Base-by-base conservation (phyloP, 1,140 invertebrate species). In the Paralvinella palmiformis region DNA sequence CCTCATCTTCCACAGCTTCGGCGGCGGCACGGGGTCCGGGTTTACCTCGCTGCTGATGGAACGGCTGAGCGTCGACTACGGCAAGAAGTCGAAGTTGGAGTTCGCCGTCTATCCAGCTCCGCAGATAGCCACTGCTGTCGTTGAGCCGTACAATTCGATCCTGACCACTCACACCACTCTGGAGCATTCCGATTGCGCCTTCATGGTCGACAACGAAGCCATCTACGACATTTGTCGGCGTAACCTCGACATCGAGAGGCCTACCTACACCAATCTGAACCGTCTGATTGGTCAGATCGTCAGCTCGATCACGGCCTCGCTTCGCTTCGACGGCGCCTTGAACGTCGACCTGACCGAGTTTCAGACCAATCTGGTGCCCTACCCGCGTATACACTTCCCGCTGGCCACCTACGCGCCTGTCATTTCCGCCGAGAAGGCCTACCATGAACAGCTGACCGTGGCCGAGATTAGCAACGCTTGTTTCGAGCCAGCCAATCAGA, bases 41-140 rank as follows among this genome's bases (percentile, higher is more conserved):
- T 94, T 94, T 80, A 91, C 90, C 1, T 92, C 91, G 0, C 81
- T 94, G 48, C 82, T 94, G 48, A 94, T 94, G 91, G 91, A 94
- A 81, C 84, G 90, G 64, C 84, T 94, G 13, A 90, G 88, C 32
- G 90, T 92, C 2, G 91, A 94, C 70, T 94, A 91, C 76, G 90
- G 91, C 44, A 92, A 92, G 82, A 93, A 92, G 75, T 90, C 89
- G 45, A 92, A 93, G 79, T 83, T 94, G 31, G 90, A 94, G 79
- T 94, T 94, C 77, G 87, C 90, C 67, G 89, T 94, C 71, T 94
- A 94, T 78, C 91, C 91, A 32, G 91, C 91, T 17, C 91, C n/a
- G n/a, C 71, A 85, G 77, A 84, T 90, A 29, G 89, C 89, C 0
- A 87, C 88, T 0, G 85, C 91, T 13, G 89, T 95, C 48, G 91